Evolutionary conservation across 2,888 invertebrate genomes (phyloP).

Genomic region (Argyresthia goedartella): DNA sequence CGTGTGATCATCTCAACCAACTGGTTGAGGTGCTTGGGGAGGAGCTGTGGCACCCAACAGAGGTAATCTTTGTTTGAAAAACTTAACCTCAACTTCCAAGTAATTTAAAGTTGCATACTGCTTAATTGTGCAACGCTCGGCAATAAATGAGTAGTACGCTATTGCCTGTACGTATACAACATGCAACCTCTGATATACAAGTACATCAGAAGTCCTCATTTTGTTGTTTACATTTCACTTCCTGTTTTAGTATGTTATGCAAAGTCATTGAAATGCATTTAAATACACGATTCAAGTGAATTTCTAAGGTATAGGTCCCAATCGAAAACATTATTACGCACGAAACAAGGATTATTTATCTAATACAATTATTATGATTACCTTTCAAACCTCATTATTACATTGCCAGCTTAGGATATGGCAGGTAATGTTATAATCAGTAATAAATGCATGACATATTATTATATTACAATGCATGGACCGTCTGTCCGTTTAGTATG

Average conservation of each 20-base stretch:
- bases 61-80: conserved; percentile 31
- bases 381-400: too few relatives aligned
- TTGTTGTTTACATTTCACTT: conserved; percentile 1
- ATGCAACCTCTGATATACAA: too few relatives aligned
- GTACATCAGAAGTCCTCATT: neutral
- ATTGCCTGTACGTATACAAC: neutral
- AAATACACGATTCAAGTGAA: neutral
- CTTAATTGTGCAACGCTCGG: conserved; percentile 42
- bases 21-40: conserved; percentile 45
- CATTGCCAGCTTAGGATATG: too few relatives aligned
- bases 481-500: too few relatives aligned
- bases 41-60: conserved; percentile 57
- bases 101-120: conserved; percentile 12
- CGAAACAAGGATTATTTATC: too few relatives aligned
- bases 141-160: conserved; percentile 13
- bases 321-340: too few relatives aligned
- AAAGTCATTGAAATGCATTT: conserved; percentile 1
- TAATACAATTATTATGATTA: too few relatives aligned
- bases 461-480: too few relatives aligned
- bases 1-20: conserved; percentile 62
- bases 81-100: conserved; percentile 43
- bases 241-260: neutral
- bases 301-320: too few relatives aligned
- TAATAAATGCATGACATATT: too few relatives aligned
- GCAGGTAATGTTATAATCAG: too few relatives aligned